A percentile compares a stretch with the other conserved stretches of the same genome.
phyloP scores from a whole-genome alignment of 1,140 invertebrate species.

The Amphibalanus amphitrite region DNA sequence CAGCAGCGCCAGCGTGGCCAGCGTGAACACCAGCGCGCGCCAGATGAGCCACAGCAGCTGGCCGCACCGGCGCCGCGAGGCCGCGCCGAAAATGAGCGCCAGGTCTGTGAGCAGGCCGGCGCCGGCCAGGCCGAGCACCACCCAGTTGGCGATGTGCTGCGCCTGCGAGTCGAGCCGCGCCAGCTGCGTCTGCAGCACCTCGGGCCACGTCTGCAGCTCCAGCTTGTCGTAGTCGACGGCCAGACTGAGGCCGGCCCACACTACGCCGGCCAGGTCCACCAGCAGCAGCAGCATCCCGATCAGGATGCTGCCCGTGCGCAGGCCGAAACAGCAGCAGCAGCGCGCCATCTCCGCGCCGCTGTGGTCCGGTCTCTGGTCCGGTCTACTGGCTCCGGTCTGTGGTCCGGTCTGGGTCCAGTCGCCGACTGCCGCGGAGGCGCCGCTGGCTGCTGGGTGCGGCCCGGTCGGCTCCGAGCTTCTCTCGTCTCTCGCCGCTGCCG shows the following conservation, averaged over 20 bases:
- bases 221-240: neutral
- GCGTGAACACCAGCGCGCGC: neutral
- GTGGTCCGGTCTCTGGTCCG: no score
- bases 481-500: no score
- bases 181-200: neutral
- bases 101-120: neutral
- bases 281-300: slow-evolving; percentile 13
- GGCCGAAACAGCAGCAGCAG: slow-evolving; percentile 12
- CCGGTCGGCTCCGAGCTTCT: no score
- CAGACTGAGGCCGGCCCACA: neutral
- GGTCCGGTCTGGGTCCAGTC: no score
- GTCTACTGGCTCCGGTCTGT: no score
- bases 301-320: slow-evolving; percentile 10
- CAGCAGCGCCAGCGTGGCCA: neutral
- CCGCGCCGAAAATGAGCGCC: neutral
- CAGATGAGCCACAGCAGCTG: neutral
- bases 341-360: neutral
- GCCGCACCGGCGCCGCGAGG: neutral
- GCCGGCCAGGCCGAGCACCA: neutral
- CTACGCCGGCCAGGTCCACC: neutral
- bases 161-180: neutral
- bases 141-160: neutral
- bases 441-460: no score
- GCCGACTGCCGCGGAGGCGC: no score
- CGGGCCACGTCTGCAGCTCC: neutral